Conservation (phyloP, 1,140 invertebrate genomes). For the Mycetomoellerius zeteki region DNA sequence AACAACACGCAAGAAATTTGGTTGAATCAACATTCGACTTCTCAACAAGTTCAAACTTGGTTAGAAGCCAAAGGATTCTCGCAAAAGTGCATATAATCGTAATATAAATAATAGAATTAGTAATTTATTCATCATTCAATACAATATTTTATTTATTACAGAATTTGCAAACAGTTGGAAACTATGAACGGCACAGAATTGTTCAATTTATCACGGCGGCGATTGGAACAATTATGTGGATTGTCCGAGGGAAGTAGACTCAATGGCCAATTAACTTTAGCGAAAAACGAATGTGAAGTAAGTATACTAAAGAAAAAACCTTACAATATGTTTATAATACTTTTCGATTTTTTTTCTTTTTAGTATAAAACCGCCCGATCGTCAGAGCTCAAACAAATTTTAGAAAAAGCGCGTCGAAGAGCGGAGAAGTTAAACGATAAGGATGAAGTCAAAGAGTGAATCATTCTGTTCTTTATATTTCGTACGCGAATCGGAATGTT, state of each 20-base stretch:
- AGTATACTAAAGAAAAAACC: slow-evolving; percentile 74
- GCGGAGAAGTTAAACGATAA: slow-evolving; percentile 82
- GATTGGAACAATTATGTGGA: slow-evolving; percentile 91
- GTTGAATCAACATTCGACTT: slow-evolving; percentile 89
- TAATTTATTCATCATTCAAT: neutral
- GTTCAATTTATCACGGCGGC: slow-evolving; percentile 89
- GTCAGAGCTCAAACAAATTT: slow-evolving; percentile 90
- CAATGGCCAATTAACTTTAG: slow-evolving; percentile 92
- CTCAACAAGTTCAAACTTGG: slow-evolving; percentile 92
- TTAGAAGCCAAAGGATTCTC: slow-evolving; percentile 92
- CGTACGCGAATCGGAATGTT: neutral
- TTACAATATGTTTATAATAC: neutral
- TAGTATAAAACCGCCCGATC: slow-evolving; percentile 91
- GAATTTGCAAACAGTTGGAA: slow-evolving; percentile 89
- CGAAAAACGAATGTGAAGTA: slow-evolving; percentile 93
- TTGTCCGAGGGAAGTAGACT: slow-evolving; percentile 91
- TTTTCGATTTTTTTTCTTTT: slow-evolving; percentile 65
- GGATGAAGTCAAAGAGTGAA: slow-evolving; percentile 40
- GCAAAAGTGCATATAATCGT: slow-evolving; percentile 80
- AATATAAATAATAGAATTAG: neutral
- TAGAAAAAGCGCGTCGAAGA: slow-evolving; percentile 89
- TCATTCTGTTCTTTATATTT: slow-evolving; percentile 19
- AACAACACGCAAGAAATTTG: slow-evolving; percentile 88
- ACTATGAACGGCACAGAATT: slow-evolving; percentile 91
- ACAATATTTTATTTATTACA: slow-evolving; percentile 66